phyloP scores from a whole-genome alignment of 30 jellyfish, hydroid and myxozoan species.

The Aurelia sp. region DNA sequence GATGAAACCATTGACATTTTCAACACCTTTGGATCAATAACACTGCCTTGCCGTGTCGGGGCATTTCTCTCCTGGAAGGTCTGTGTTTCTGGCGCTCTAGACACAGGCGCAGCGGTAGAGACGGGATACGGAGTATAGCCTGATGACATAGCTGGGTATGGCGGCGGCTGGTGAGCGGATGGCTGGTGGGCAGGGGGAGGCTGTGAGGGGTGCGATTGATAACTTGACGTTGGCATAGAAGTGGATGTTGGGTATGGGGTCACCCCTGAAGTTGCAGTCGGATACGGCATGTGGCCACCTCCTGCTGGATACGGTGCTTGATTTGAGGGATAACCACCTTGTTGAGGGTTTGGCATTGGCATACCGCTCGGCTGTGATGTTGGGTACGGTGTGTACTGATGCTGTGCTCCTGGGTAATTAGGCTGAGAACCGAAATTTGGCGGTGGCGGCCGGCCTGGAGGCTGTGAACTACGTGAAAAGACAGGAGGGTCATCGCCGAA shows the following conservation, averaged over 20 bases:
- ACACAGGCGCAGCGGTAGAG: conserved; percentile 26
- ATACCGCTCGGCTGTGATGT: conserved; percentile 78
- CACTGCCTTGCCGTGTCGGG: conserved; percentile 79
- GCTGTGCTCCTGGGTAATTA: conserved; percentile 46
- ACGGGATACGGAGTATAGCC: conserved; percentile 14
- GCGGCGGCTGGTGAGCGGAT: conserved; percentile 33
- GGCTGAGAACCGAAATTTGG: conserved; percentile 44
- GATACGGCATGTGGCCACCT: conserved; percentile 48
- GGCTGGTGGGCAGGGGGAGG: conserved; percentile 55
- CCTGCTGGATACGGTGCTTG: conserved; percentile 41
- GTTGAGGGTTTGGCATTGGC: conserved; percentile 83
- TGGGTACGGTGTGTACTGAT: conserved; percentile 70
- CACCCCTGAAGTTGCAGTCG: conserved; percentile 9
- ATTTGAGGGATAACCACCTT: conserved; percentile 38
- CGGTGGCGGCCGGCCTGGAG: conserved; percentile 83
- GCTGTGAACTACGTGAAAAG: conserved; percentile 57
- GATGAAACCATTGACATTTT: conserved; percentile 87
- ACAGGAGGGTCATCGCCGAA: conserved; percentile 95
- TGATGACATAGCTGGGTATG: conserved; percentile 45
- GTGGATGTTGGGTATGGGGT: conserved; percentile 43
- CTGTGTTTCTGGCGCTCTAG: conserved; percentile 55
- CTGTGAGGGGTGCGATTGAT: conserved; percentile 37
- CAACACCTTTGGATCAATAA: conserved; percentile 66
- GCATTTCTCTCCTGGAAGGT: conserved; percentile 53
- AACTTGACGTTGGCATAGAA: conserved; percentile 56